Conservation (phyloP, 1,140 invertebrate species). For the Drosophila sp. region DNA sequence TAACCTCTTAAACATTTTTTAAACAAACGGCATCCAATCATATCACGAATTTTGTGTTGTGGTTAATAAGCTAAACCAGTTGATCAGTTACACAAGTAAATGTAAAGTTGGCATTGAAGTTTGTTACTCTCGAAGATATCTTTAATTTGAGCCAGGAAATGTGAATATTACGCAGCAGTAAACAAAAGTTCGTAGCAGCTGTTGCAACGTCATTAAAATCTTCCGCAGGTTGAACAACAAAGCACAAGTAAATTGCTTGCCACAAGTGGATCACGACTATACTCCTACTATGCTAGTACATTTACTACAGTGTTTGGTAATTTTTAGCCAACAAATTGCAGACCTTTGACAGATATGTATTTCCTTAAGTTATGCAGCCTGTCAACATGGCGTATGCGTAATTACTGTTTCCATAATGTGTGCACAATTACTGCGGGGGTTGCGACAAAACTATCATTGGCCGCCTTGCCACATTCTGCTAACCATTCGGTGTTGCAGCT, state of each 20-base stretch:
- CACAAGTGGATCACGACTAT: constrained; percentile 9
- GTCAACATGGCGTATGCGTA: constrained; percentile 66
- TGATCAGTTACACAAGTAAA: not conserved
- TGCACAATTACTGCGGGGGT: constrained; percentile 1
- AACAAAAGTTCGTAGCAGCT: constrained; percentile 35
- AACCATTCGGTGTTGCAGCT: constrained; percentile 11
- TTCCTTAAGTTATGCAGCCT: constrained; percentile 61
- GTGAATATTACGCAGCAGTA: constrained; percentile 58
- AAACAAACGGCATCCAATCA: too few species aligned
- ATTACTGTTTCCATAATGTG: constrained; percentile 36
- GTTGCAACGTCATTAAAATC: constrained; percentile 73
- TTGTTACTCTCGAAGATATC: not conserved
- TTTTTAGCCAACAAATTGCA: constrained; percentile 45
- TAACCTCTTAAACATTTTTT: too few species aligned
- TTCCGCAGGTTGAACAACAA: constrained; percentile 74
- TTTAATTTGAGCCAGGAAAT: constrained; percentile 22
- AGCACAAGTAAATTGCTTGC: constrained; percentile 72
- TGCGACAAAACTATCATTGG: constrained; percentile 36
- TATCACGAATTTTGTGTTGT: not conserved
- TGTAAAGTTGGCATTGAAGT: not conserved
- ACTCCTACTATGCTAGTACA: not conserved
- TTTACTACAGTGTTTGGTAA: constrained; percentile 22
- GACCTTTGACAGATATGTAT: constrained; percentile 47
- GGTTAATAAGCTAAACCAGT: not conserved
- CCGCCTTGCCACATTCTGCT: constrained; percentile 34